phyloP scores from a whole-genome alignment of 2,797 vertebrate species.

The Mormyrus hasselquistii region DNA sequence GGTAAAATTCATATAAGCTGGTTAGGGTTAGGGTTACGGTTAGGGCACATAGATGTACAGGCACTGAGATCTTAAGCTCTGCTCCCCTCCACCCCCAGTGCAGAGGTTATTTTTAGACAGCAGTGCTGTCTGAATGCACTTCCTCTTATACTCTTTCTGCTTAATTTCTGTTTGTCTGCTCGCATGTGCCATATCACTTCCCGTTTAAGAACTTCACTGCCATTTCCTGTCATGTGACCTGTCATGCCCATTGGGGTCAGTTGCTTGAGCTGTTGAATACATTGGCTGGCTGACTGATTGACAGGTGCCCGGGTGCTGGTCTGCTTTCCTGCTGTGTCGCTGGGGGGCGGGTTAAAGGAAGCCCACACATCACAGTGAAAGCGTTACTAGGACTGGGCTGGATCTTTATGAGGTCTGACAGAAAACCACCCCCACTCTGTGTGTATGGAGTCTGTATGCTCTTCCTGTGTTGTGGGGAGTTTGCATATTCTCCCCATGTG shows the following conservation, averaged over 20 bases:
- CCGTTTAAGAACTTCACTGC: background rate
- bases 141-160: background rate
- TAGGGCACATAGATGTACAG: background rate
- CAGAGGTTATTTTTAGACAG: background rate
- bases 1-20: background rate
- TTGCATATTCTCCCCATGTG: background rate
- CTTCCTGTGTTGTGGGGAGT: background rate
- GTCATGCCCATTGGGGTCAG: background rate
- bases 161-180: background rate
- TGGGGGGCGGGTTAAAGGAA: background rate
- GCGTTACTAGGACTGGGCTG: background rate
- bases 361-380: background rate
- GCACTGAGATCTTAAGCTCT: background rate
- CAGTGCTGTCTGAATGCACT: background rate
- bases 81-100: background rate
- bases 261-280: background rate
- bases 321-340: background rate
- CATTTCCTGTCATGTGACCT: conserved; percentile 9
- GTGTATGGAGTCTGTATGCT: background rate
- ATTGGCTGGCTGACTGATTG: background rate
- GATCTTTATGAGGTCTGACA: background rate
- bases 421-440: background rate
- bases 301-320: background rate
- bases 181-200: background rate
- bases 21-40: background rate